These are phyloP conservation scores for Heliconius sara DNA, from an alignment of 2,888 invertebrate genomes.

Conservation along the genomic window DNA sequence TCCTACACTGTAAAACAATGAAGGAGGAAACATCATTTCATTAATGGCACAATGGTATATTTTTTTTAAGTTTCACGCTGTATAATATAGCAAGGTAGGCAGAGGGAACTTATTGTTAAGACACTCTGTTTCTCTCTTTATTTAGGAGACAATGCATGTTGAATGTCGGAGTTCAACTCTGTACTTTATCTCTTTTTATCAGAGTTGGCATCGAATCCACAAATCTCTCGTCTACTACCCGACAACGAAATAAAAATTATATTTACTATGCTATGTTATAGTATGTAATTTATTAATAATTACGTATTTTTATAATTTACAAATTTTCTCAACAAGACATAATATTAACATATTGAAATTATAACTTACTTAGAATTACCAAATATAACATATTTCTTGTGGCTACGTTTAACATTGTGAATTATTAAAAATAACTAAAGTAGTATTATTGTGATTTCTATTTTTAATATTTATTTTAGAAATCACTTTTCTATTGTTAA, in stretches of 20 bases:
- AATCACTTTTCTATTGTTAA: too few relatives aligned
- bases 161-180: not conserved
- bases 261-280: not conserved
- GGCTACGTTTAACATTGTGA: not conserved
- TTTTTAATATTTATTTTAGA: too few relatives aligned
- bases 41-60: not conserved
- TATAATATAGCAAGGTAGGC: not conserved
- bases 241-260: not conserved
- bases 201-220: not conserved
- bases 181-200: not conserved
- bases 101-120: not conserved
- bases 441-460: too few relatives aligned
- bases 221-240: not conserved
- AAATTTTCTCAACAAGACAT: not conserved
- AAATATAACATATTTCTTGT: not conserved
- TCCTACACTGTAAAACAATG: constrained; percentile 64
- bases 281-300: not conserved
- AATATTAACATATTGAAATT: not conserved
- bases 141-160: not conserved
- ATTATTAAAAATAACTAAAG: not conserved
- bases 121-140: not conserved
- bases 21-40: constrained; percentile 46
- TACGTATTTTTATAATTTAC: not conserved
- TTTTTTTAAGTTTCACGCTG: not conserved
- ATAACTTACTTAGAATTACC: too few relatives aligned